A percentile compares a stretch with the other conserved stretches of the same genome.
Conservation (phyloP, 2,797 vertebrate species). For the Anabacerthia variegaticeps region DNA sequence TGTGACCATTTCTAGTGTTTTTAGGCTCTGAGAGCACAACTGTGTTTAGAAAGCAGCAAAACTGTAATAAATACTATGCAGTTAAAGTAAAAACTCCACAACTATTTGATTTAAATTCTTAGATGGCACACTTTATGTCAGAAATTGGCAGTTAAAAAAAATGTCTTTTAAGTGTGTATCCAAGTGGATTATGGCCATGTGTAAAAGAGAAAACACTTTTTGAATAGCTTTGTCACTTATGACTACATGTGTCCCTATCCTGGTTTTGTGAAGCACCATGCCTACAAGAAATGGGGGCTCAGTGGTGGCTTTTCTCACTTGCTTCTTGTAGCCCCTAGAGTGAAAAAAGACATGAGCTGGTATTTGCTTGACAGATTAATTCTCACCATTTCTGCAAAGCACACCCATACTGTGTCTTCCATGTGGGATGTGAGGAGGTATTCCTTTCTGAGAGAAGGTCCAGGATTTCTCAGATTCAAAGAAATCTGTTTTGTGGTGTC, state of each 20-base stretch:
- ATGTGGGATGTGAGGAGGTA: background rate
- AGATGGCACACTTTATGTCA: background rate
- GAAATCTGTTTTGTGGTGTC: background rate
- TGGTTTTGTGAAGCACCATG: background rate
- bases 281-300: background rate
- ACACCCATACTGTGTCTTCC: background rate
- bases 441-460: background rate
- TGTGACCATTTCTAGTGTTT: background rate
- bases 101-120: background rate
- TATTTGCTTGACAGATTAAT: background rate
- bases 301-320: background rate
- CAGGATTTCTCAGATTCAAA: background rate
- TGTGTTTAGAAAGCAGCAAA: background rate
- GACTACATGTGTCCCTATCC: fast-evolving
- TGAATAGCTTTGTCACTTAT: background rate
- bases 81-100: background rate
- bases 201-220: background rate
- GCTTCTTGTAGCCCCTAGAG: background rate
- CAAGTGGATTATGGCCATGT: background rate
- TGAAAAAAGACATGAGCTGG: background rate
- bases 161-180: background rate
- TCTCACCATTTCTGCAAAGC: background rate
- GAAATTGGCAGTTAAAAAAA: background rate
- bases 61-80: background rate
- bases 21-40: background rate